phyloP scores from a whole-genome alignment of 2,888 invertebrate genomes.

The Diplazon laetatorius region DNA sequence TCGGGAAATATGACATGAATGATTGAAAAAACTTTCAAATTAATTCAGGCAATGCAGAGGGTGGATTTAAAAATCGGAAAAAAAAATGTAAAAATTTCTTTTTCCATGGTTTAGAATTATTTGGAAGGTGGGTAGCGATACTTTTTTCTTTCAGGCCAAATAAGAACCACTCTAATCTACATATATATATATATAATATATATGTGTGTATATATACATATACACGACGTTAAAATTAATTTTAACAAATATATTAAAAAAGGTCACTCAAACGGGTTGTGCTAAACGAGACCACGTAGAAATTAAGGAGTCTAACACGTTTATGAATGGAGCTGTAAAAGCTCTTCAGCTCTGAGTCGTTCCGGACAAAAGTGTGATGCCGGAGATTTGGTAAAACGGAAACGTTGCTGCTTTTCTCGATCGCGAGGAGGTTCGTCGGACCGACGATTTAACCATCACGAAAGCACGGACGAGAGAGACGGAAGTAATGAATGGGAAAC shows the following conservation, averaged over 20 bases:
- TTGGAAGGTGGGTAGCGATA: no score
- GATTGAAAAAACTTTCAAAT: no score
- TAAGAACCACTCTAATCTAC: no score
- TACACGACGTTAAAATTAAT: constrained; percentile 1
- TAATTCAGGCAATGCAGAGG: no score
- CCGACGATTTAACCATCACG: background rate
- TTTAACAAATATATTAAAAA: background rate
- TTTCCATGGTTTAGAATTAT: no score
- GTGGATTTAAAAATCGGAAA: no score
- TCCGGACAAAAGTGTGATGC: background rate
- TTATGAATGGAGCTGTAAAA: background rate
- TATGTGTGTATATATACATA: no score
- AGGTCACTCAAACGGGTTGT: constrained; percentile 26
- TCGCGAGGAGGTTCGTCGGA: constrained; percentile 8
- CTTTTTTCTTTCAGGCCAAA: no score
- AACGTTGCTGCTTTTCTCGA: background rate
- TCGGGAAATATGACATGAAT: no score
- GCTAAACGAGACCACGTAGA: constrained; percentile 22
- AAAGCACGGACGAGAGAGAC: constrained; percentile 8
- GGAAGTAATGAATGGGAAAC: constrained; percentile 32
- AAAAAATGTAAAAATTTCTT: no score
- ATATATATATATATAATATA: no score
- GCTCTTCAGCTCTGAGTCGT: background rate
- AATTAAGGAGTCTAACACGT: background rate
- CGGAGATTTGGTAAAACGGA: background rate